Evolutionary conservation across 30 jellyfish, hydroid and myxozoan species (phyloP).

Genomic region (Rhopilema esculentum): DNA sequence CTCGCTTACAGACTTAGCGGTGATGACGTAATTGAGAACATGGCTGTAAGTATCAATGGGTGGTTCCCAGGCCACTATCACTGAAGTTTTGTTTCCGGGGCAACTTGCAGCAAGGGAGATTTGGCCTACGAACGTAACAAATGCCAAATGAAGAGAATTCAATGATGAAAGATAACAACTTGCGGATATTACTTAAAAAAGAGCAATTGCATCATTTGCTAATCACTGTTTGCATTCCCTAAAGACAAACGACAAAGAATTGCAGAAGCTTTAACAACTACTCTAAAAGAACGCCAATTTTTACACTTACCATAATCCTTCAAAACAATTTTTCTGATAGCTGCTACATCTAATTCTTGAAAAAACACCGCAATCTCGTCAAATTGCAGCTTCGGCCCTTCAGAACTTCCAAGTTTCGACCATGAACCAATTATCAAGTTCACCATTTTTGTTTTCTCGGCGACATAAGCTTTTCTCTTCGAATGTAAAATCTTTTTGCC

Average conservation of each 20-base stretch:
- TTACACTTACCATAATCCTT: constrained; percentile 37
- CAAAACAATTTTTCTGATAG: constrained; percentile 12
- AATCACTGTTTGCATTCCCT: no score
- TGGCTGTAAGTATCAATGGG: constrained; percentile 30
- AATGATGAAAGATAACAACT: no score
- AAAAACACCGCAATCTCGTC: constrained; percentile 48
- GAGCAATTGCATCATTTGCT: no score
- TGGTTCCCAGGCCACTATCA: constrained; percentile 1
- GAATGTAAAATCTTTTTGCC: not conserved
- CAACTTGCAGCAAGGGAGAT: not conserved
- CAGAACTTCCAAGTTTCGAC: constrained; percentile 17
- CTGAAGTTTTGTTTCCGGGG: not conserved
- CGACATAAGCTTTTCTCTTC: not conserved
- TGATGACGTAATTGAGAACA: not conserved
- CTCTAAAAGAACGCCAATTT: not conserved
- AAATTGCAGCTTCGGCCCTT: constrained; percentile 22
- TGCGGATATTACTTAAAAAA: no score
- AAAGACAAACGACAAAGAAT: no score
- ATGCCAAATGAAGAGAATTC: no score
- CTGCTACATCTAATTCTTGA: not conserved
- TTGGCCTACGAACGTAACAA: constrained; percentile 3
- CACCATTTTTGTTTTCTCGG: not conserved
- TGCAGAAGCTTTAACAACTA: not conserved
- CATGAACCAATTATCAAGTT: constrained; percentile 26
- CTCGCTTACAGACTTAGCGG: not conserved